Base-by-base conservation (phyloP, 2,797 vertebrate species). In the Sylvilagus floridanus region DNA sequence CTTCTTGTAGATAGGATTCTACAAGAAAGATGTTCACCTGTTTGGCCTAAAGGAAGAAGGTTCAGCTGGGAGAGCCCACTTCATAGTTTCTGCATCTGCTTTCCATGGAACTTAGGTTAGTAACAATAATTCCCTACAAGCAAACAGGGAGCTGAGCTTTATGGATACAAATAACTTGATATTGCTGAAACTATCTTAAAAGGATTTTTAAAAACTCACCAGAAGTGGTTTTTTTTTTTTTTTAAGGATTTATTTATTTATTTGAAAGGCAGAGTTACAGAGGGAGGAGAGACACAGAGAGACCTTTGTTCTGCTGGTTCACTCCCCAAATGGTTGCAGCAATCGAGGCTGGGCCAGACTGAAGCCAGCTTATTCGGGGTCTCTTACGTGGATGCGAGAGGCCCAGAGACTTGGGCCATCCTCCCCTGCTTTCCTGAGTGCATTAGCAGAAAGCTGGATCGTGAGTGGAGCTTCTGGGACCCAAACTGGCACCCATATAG, bases 1-100 rank as follows among this genome's bases (percentile, higher is more conserved):
- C 75, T 88, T 54, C 77, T 12, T 84, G 73, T 6, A 24, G 22
- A 2, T 22, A 22, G 16, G 19, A 28, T 35, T 17, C n/a, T 7
- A 35, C 30, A 2, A 2, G 21, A 9, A 13, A 2, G 4, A 4
- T 4, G 16, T 21, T 54, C 5, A 6, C 28, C 30, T 4, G 0
- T 5, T 26, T 52, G 12, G 69, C 37, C 60, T 47, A 22, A 28
- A 50, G 13, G 60, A 86, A 82, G 13, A 57, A 57, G 60, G 50
- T 77, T 7, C 35, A 21, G 42, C 19, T 0, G 35, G 87, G 42
- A 81, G 7, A 4, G 28, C 21, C 32, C n/a, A n/a, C 69, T 52
- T 35, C 47, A 21, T 3, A 68, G 9, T 7, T 57, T 12, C 30
- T 85, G 5, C 8, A 26, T 84, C 54, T 63, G 0, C 68, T 91